Conservation (phyloP, 2,113 vertebrate species). For the Rattus rattus region DNA sequence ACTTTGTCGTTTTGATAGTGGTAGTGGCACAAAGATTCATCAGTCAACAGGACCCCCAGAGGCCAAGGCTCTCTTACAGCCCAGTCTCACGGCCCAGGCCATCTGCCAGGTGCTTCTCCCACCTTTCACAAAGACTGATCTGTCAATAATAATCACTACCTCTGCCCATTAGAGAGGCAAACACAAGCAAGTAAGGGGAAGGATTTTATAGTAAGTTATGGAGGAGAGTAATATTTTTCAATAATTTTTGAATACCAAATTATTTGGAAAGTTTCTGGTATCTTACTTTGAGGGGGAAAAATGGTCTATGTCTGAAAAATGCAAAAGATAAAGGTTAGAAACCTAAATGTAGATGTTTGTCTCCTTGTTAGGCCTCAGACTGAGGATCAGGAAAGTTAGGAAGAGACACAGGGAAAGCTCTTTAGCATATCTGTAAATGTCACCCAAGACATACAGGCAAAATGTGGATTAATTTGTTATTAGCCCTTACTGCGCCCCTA, state of each 20-base stretch:
- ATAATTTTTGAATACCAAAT: neutral
- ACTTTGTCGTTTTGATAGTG: neutral
- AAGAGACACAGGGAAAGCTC: neutral
- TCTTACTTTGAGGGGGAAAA: neutral
- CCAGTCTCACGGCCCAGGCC: neutral
- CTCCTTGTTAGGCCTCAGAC: neutral
- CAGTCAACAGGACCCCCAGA: neutral
- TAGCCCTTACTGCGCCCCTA: neutral
- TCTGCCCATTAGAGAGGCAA: neutral
- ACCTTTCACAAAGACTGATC: neutral
- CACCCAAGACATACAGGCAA: neutral
- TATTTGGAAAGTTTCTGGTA: constrained; percentile 19
- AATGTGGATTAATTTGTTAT: neutral
- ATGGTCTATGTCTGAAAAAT: neutral
- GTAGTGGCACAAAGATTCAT: neutral
- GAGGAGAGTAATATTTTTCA: neutral
- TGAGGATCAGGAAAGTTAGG: neutral
- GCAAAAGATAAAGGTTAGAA: constrained; percentile 8
- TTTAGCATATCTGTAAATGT: neutral
- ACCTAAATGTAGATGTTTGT: neutral
- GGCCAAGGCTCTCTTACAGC: neutral
- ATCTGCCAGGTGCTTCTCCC: neutral
- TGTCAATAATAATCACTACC: neutral
- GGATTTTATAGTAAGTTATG: neutral
- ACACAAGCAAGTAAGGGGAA: neutral